Base-by-base conservation (phyloP, 2,797 vertebrate species). In the Erpetoichthys calabaricus region DNA sequence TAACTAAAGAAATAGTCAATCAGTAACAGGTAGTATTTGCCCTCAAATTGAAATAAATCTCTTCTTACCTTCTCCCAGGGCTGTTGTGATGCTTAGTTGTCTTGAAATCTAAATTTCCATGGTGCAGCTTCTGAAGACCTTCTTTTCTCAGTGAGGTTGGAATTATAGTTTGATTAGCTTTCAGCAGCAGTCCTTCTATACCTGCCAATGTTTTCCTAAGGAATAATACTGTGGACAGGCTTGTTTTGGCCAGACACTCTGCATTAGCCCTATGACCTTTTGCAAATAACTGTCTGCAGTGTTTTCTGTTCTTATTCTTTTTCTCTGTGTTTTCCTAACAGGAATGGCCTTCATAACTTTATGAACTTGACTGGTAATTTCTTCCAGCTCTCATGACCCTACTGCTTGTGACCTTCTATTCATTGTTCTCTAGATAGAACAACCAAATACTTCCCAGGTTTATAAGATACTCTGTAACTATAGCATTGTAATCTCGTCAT, bases 281-380 rank as follows among this genome's bases (percentile, higher is more conserved):
- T 25, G 25, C 25, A 25, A 25, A 25, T 25, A 25, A 25, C 25
- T 25, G 25, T 25, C 25, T 25, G 25, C 25, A 25, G 25, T 25
- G 25, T 25, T 25, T n/a, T 49, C 1, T 3, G 5, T n/a, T 4
- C 3, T n/a, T 4, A 49, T 49, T 4, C n/a, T 49, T n/a, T 49
- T 3, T 49, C n/a, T 49, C 47, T 49, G 3, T 49, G 47, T 49
- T 7, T 3, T 3, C 3, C 4, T 49, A 3, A 49, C 47, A 5
- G 47, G 47, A 49, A 49, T 3, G 3, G 47, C 47, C 47, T 49
- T 47, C 3, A 4, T 49, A 3, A 49, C 4, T 3, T n/a, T 3
- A 64, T 55, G 58, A 61, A 52, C 8, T 41, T 47, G 45, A 41
- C 57, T 64, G 50, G 25, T 45, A 10, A 59, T 42, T 44, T 45